phyloP scores from a whole-genome alignment of 2,113 vertebrate species.

The Labrus mixtus region DNA sequence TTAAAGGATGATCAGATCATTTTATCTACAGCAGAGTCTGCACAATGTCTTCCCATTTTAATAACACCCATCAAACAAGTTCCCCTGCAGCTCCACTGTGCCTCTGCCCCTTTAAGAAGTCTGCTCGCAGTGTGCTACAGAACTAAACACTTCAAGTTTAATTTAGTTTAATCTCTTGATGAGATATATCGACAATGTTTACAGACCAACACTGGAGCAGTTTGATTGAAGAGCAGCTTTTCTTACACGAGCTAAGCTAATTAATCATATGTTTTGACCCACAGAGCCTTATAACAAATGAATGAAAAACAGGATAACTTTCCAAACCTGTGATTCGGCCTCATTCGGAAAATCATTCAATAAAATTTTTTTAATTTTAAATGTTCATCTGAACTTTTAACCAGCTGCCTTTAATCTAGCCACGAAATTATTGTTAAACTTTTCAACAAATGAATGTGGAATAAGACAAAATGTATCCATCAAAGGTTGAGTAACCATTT shows the following conservation, averaged over 20 bases:
- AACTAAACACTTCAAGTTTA: background rate
- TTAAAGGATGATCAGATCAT: conserved; percentile 29
- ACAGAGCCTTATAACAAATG: background rate
- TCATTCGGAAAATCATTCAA: background rate
- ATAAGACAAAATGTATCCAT: no score
- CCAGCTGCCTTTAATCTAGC: no score
- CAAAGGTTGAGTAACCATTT: background rate
- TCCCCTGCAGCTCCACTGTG: background rate
- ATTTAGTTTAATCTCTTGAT: background rate
- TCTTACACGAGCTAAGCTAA: background rate
- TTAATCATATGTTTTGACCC: background rate
- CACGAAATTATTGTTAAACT: no score
- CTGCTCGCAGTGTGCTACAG: background rate
- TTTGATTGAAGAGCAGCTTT: background rate
- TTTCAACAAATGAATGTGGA: no score
- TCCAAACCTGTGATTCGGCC: background rate
- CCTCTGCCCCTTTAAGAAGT: background rate
- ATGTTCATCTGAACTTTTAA: background rate
- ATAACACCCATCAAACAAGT: background rate
- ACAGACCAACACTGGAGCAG: background rate
- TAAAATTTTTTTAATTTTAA: background rate
- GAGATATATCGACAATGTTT: background rate
- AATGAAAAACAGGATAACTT: background rate
- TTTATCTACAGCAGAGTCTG: conserved; percentile 2
- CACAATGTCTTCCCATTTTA: conserved; percentile 1